These are phyloP conservation scores for Passerculus sandwichensis DNA, from an alignment of 2,797 vertebrate species.

Conservation along the genomic window DNA sequence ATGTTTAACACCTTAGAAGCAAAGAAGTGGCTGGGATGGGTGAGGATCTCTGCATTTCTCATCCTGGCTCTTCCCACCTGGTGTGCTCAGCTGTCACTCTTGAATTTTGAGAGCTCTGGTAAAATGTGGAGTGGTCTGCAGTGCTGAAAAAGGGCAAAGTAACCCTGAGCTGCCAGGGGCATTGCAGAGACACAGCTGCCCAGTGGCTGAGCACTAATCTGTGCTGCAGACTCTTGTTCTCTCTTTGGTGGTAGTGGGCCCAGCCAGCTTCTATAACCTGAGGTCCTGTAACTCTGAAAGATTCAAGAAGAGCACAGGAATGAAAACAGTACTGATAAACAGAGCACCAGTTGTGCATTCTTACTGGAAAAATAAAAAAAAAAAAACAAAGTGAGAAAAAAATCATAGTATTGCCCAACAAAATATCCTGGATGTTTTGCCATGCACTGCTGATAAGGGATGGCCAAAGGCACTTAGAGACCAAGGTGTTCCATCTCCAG, in stretches of 20 bases:
- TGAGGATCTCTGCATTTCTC: background rate
- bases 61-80: background rate
- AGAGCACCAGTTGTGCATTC: background rate
- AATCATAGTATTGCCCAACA: background rate
- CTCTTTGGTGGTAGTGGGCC: accelerated
- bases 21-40: background rate
- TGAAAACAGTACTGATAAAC: background rate
- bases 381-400: background rate
- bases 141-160: background rate
- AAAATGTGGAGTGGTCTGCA: background rate
- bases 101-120: background rate
- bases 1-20: background rate
- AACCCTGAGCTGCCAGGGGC: background rate
- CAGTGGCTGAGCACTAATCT: accelerated
- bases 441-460: background rate
- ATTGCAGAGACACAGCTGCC: background rate
- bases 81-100: background rate
- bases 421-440: background rate
- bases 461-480: background rate
- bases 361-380: too few species aligned
- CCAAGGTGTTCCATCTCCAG: background rate
- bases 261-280: background rate
- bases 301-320: background rate
- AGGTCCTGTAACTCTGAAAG: background rate
- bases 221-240: background rate